Evolutionary conservation across 2,113 vertebrate species (phyloP), one percentile per base, ranked within the genome.

Genomic region (Eonycteris spelaea): DNA sequence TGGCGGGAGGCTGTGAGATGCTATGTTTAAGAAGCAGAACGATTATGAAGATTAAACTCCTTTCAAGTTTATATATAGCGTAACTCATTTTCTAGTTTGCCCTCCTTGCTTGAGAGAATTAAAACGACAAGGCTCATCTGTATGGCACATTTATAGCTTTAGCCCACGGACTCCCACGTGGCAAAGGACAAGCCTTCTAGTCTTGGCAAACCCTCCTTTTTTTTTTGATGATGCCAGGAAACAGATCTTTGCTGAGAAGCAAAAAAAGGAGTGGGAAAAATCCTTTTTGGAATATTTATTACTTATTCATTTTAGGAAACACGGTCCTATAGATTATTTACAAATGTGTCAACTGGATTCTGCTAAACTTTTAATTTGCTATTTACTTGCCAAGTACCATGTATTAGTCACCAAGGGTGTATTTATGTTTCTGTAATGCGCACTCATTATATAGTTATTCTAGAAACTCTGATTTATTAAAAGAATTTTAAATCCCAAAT

Each of bases 381-480:
- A 51, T 71, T 78, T 91, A 86, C 55, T 83, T 75, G 61, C 35
- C 77, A 95, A 83, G 40, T 15, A 74, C 24, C 30, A 7, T 26
- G 24, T 71, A 77, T 68, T 61, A 86, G 79, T 78, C 40, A 92
- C 55, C 74, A 75, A 59, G 13, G 22, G n/a, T 77, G 5, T 59
- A n/a, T 65, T 83, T 87, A 77, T 53, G 43, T 30, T 86, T 94
- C 93, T 88, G 67, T 68, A 94, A 70, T 51, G 59, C 18, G 28
- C 85, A 75, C 59, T 95, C 86, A 70, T 70, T 70, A 85, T 6
- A 63, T 2, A 71, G 83, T 70, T 94, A 96, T 90, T 96, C 30
- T 40, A 97, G 82, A 97, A 95, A 92, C 28, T 86, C 53, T 74
- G 57, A 70, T 68, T 96, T 95, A 89, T 74, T 57, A 77, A 94